Conservation (phyloP, 2,113 vertebrate species). For the Oreochromis tanganicae region DNA sequence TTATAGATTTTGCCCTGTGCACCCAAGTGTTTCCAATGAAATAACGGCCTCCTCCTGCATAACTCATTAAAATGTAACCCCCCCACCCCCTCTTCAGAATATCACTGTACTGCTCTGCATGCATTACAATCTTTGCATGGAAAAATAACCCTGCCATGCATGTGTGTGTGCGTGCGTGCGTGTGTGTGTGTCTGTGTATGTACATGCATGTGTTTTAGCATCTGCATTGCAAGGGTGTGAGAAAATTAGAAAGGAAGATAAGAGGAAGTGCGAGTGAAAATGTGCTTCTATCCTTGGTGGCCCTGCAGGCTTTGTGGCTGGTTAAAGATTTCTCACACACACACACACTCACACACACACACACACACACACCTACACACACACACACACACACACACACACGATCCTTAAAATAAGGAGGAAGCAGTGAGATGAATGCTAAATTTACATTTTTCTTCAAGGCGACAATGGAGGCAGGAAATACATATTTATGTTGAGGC, state of each 20-base stretch:
- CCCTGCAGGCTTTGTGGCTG: constrained; percentile 11
- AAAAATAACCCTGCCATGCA: constrained; percentile 68
- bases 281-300: constrained; percentile 19
- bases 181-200: neutral
- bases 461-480: constrained; percentile 15
- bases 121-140: constrained; percentile 69
- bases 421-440: constrained; percentile 18
- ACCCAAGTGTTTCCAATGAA: constrained; percentile 75
- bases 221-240: neutral
- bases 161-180: neutral
- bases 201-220: neutral
- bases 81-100: constrained; percentile 50
- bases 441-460: constrained; percentile 4
- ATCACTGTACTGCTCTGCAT: constrained; percentile 70
- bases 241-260: constrained; percentile 42
- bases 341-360: neutral
- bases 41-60: constrained; percentile 74
- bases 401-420: neutral
- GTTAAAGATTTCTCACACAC: neutral
- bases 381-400: neutral
- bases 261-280: constrained; percentile 36
- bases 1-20: constrained; percentile 73
- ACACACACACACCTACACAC: neutral
- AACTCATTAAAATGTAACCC: constrained; percentile 80
- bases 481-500: constrained; percentile 29